Evolutionary conservation across 2,113 vertebrate genomes (phyloP), one percentile per base, ranked within the genome.

Genomic region (Mohoua ochrocephala): DNA sequence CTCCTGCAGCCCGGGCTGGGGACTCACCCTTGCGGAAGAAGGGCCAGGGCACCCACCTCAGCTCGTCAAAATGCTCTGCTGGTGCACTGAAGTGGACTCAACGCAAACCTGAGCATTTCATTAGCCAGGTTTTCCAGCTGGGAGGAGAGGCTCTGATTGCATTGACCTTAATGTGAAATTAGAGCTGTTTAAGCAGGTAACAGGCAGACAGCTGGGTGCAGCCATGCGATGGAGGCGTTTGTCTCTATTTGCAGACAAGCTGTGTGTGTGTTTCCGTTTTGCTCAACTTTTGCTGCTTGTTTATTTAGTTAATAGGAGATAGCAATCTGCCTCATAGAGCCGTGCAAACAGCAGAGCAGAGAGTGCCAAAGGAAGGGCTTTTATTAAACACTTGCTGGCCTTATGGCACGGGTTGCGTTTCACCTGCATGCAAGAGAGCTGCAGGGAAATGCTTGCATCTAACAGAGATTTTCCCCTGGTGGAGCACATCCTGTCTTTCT

Each of bases 201-300:
- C 87, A 93, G 84, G 23, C 89, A 85, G 93, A 79, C 95, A 97
- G 91, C 91, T 95, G 96, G 91, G 89, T 89, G 93, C 96, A 95
- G 39, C 93, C 84, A 94, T 69, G 94, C 35, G 50, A 23, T n/a
- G 65, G 65, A 86, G 74, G 47, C 11, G 18, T 96, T 92, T 89
- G 86, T 89, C 95, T 97, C 91, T 94, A 85, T 95, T 96, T 97
- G 93, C 92, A 93, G 93, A 77, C 75, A 94, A 95, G 93, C 91
- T 85, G 89, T 87, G 85, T 73, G 11, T 82, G 65, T 89, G 84
- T 85, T 97, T 95, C 91, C 67, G 19, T 95, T 94, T 74, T 23
- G 9, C 89, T 91, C 89, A 95, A 94, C 89, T 96, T 97, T 95
- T 85, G 89, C 81, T 95, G 84, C 86, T 91, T 93, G 93, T 96